phyloP scores from a whole-genome alignment of 2,888 invertebrate genomes.

The Mesodorylaimus sp. region DNA sequence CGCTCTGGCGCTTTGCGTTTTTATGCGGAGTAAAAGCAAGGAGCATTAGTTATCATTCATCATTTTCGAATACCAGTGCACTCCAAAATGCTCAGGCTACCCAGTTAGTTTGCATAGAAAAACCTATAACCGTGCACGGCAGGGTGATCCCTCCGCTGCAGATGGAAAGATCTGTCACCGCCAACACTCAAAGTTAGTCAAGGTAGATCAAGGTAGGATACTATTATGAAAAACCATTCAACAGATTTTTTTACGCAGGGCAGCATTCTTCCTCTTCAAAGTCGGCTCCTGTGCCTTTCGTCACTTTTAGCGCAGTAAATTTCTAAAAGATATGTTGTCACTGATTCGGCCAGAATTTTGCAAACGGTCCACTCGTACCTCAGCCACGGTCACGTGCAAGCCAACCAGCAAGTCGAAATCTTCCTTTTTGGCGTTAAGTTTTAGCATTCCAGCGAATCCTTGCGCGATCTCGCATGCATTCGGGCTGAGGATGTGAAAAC shows the following conservation, averaged over 20 bases:
- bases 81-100: too few species aligned
- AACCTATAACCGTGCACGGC: too few species aligned
- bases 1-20: too few species aligned
- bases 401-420: slow-evolving; percentile 42
- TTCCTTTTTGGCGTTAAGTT: slow-evolving; percentile 38
- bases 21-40: too few species aligned
- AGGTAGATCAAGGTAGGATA: too few species aligned
- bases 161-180: too few species aligned
- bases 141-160: too few species aligned
- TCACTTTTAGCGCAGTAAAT: neutral
- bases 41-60: too few species aligned
- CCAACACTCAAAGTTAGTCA: too few species aligned
- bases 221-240: too few species aligned
- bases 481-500: slow-evolving; percentile 42
- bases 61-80: too few species aligned
- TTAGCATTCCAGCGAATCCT: slow-evolving; percentile 43
- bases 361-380: slow-evolving; percentile 33
- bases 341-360: neutral
- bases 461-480: slow-evolving; percentile 46
- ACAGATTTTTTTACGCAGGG: neutral
- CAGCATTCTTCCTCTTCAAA: neutral
- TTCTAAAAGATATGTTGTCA: neutral
- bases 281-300: neutral
- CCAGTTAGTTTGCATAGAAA: too few species aligned
- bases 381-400: slow-evolving; percentile 45